Conservation (phyloP, 2,113 vertebrate species). For the Tenebrosternarchus preto region DNA sequence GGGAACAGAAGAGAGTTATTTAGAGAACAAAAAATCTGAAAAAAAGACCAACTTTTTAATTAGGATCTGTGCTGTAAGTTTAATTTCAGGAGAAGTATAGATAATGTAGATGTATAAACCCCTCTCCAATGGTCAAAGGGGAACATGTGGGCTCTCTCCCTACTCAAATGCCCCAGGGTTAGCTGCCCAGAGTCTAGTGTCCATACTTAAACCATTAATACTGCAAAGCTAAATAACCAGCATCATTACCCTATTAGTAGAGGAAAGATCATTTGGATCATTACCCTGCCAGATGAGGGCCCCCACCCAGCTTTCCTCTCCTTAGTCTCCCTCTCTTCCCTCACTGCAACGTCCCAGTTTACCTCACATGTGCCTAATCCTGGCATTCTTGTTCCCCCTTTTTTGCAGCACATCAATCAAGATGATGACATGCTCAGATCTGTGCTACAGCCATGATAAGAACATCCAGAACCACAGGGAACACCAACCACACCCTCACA, state of each 20-base stretch:
- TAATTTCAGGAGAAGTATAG: neutral
- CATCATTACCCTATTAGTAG: constrained; percentile 45
- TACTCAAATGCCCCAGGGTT: neutral
- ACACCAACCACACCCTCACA: neutral
- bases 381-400: no score
- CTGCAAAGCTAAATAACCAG: constrained; percentile 60
- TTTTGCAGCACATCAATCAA: neutral
- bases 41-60: constrained; percentile 5
- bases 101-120: neutral
- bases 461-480: neutral
- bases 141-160: neutral
- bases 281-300: constrained; percentile 53
- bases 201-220: constrained; percentile 61
- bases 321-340: no score
- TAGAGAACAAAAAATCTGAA: constrained; percentile 45
- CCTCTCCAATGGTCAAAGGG: neutral
- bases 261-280: constrained; percentile 51
- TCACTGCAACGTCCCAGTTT: neutral
- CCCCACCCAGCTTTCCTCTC: neutral
- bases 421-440: neutral
- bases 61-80: no score
- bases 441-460: neutral
- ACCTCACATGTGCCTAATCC: neutral
- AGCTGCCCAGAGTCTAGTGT: neutral
- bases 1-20: neutral